A percentile compares a stretch with the other conserved stretches of the same genome.
Evolutionary conservation across 2,888 invertebrate species (phyloP).

Genomic region (Drosophila infuscata): DNA sequence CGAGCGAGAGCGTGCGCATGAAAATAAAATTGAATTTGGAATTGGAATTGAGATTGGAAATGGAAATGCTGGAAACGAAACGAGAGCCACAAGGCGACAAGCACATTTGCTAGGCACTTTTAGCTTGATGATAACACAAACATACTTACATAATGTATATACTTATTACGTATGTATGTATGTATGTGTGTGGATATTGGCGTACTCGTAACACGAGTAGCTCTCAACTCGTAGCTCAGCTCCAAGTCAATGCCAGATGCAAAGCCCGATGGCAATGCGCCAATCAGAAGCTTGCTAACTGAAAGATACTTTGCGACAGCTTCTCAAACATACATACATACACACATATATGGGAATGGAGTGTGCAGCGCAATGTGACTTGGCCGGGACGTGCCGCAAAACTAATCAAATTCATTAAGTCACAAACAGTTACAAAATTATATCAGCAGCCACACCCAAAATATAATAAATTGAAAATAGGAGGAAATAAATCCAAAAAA

Average conservation of each 20-base stretch:
- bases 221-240: conserved; percentile 16
- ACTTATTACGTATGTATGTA: not conserved
- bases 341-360: not conserved
- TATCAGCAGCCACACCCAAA: conserved; percentile 35
- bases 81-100: conserved; percentile 31
- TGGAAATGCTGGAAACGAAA: conserved; percentile 71
- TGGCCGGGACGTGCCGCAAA: conserved; percentile 33
- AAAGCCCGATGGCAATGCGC: conserved; percentile 36
- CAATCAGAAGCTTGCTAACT: conserved; percentile 53
- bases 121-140: conserved; percentile 38
- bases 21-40: conserved; percentile 63
- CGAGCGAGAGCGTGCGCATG: conserved; percentile 66
- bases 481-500: conserved; percentile 32
- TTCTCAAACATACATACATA: not conserved
- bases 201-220: conserved; percentile 55
- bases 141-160: conserved; percentile 1
- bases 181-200: conserved; percentile 1
- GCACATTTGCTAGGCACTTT: conserved; percentile 18
- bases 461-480: conserved; percentile 22
- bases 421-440: conserved; percentile 36
- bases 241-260: conserved; percentile 34
- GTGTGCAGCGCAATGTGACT: not conserved
- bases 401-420: conserved; percentile 53
- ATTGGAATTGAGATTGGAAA: conserved; percentile 54
- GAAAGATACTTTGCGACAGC: conserved; percentile 16